Base-by-base conservation (phyloP, 2,113 vertebrate species). In the Amblyopsis rosae region DNA sequence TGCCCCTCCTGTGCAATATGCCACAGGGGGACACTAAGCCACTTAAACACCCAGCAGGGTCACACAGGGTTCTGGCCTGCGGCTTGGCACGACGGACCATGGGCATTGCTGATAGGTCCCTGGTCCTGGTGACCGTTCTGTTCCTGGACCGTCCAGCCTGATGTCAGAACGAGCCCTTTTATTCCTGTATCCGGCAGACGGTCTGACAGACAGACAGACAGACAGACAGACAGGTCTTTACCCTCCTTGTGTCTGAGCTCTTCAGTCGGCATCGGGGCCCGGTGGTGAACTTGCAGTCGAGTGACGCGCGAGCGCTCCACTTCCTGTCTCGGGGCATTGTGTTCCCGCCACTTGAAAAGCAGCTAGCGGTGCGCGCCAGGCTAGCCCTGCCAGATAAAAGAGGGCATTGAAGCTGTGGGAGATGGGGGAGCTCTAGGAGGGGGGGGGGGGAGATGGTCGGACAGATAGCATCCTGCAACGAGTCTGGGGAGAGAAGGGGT, bases 281-380 rank as follows among this genome's bases (percentile, higher is more conserved):
- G 64, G 35, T 54, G 17, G 45, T 86, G 84, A 90, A 91, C 86
- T 86, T 92, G 86, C 62, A 82, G 80, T 86, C 85, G 74, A 86
- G 69, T 81, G 73, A 26, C 63, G 67, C 53, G 65, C 68, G 55
- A 75, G 49, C 64, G 71, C 65, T 67, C 58, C 57, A 60, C 62
- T 81, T 82, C 74, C 72, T 77, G 57, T 46, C 62, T 46, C 51
- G 11, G 13, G 11, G 47, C 62, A 80, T 87, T 87, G 82, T 83
- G 72, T 68, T 11, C 54, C 69, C 59, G 67, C 59, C 47, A 2
- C 59, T 57, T 80, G 76, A 86, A 66, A 64, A 45, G 53, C 59
- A 72, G 67, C 33, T 73, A 71, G 59, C 54, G 16, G 61, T 58
- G 10, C 55, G 62, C 53, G 65, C 51, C 55, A 11, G 9, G 3